Conservation (phyloP, 2,113 vertebrate species). For the Pygathrix nemaeus region DNA sequence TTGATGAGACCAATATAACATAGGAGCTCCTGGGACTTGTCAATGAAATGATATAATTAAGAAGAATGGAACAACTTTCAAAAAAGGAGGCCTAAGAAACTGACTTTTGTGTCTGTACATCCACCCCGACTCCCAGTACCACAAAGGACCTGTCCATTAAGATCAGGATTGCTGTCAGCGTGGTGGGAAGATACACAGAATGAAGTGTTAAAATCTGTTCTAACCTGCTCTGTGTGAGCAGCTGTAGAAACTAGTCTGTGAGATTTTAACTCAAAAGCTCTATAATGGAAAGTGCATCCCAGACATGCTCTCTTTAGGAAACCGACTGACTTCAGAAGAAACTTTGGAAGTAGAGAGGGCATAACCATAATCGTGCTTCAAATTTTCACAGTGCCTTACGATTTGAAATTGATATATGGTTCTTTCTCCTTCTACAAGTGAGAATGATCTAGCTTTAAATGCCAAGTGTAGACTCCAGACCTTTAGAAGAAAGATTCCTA, state of each 20-base stretch:
- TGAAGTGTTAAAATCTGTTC: neutral
- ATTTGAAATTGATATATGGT: neutral
- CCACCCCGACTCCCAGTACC: neutral
- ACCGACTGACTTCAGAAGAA: neutral
- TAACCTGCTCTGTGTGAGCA: neutral
- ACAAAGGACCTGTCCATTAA: neutral
- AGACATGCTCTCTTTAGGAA: neutral
- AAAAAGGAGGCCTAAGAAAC: neutral
- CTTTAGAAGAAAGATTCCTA: neutral
- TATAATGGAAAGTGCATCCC: neutral
- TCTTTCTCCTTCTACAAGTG: neutral
- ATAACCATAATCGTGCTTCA: neutral
- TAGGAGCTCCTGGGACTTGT: neutral
- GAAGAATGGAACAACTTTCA: neutral
- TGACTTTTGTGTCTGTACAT: neutral
- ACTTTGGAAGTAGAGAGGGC: neutral
- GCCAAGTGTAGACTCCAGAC: neutral
- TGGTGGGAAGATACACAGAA: neutral
- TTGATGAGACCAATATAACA: neutral
- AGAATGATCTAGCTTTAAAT: neutral
- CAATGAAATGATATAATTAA: conserved; percentile 16
- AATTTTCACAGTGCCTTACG: neutral
- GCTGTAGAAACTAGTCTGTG: neutral
- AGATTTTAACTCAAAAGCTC: neutral
- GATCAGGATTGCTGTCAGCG: neutral